phyloP scores from a whole-genome alignment of 2,888 invertebrate species.

The Taphrorychus bicolor region DNA sequence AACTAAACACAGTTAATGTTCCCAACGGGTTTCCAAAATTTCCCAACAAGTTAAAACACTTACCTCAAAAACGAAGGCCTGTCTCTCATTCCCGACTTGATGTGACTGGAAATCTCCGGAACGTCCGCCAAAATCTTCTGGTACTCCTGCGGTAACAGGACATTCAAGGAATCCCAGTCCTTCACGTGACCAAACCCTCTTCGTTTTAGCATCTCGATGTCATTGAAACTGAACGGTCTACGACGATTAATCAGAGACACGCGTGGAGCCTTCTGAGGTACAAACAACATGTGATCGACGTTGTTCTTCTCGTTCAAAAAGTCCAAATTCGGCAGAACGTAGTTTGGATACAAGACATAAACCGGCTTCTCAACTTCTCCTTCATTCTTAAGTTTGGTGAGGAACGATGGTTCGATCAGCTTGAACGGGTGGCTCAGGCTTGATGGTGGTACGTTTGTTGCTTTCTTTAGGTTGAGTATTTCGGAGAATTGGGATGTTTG shows the following conservation, averaged over 20 bases:
- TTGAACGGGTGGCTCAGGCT: constrained; percentile 62
- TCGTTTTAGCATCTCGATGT: constrained; percentile 80
- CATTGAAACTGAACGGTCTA: constrained; percentile 80
- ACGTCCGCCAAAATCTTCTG: constrained; percentile 79
- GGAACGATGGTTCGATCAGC: constrained; percentile 73
- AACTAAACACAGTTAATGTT: no score
- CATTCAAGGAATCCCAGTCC: constrained; percentile 93
- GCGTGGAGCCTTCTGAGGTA: constrained; percentile 67
- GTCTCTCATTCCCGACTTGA: constrained; percentile 63
- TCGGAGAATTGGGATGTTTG: constrained; percentile 70
- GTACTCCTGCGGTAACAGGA: constrained; percentile 86
- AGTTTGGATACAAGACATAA: constrained; percentile 90
- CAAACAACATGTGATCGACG: constrained; percentile 73
- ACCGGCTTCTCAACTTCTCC: constrained; percentile 73
- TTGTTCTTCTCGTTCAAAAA: constrained; percentile 68
- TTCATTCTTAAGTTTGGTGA: constrained; percentile 68
- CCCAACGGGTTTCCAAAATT: no score
- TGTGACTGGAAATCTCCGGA: constrained; percentile 75
- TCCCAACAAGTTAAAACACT: no score
- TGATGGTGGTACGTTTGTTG: constrained; percentile 48
- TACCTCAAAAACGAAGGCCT: constrained; percentile 66
- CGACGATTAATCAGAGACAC: constrained; percentile 60
- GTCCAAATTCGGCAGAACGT: constrained; percentile 86
- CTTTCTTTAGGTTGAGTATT: constrained; percentile 52
- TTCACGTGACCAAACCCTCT: constrained; percentile 84